phyloP scores from a whole-genome alignment of 2,113 vertebrate species.

The Oxyruncus cristatus region DNA sequence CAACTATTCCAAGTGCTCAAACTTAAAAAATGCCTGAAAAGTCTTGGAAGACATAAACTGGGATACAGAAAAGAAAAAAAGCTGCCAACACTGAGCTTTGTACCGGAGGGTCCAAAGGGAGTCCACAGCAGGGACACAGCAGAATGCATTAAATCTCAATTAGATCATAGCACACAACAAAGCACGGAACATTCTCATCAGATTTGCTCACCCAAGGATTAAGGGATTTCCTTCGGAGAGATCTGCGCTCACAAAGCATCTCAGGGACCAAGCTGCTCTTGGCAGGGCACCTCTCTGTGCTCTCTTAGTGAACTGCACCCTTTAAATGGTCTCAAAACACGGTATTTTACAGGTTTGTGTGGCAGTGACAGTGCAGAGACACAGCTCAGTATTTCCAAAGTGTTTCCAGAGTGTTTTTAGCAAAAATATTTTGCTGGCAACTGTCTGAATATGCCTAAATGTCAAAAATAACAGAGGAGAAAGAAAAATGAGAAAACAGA shows the following conservation, averaged over 20 bases:
- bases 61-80: not conserved
- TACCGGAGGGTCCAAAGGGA: slow-evolving; percentile 12
- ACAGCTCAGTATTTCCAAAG: not conserved
- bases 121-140: slow-evolving; percentile 62
- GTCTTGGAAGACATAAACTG: not conserved
- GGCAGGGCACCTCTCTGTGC: not conserved
- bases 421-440: not conserved
- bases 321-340: not conserved
- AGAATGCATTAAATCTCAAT: slow-evolving; percentile 79
- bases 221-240: slow-evolving; percentile 5
- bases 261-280: not conserved
- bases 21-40: not conserved
- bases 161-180: slow-evolving; percentile 73
- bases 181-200: not conserved
- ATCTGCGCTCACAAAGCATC: not conserved
- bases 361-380: not conserved
- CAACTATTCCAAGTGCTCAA: not conserved
- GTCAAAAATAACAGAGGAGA: not conserved
- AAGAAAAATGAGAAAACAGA: not conserved
- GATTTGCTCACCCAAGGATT: slow-evolving; percentile 66
- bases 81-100: not conserved
- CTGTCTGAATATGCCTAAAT: not conserved
- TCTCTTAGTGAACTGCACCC: not conserved
- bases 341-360: not conserved
- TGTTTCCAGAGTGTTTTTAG: not conserved